A percentile compares a stretch with the other conserved stretches of the same genome.
Evolutionary conservation across 2,888 invertebrate genomes (phyloP).

Genomic region (Diaphora mendica): DNA sequence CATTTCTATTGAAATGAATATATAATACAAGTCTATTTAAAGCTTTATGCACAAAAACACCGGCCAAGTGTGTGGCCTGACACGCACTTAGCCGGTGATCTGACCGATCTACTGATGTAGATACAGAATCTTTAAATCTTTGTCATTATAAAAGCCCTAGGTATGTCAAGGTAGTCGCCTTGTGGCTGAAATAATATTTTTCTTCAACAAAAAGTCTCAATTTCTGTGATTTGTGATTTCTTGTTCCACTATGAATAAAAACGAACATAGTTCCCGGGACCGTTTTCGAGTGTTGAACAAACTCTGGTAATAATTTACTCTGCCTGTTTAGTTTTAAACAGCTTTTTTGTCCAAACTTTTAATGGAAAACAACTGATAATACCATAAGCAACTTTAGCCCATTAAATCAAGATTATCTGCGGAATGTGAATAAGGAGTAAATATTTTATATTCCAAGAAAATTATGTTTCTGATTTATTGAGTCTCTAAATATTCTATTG

Average conservation of each 20-base stretch:
- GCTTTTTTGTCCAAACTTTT: constrained; percentile 36
- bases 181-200: background rate
- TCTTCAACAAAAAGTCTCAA: background rate
- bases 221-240: constrained; percentile 1
- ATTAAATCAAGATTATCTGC: background rate
- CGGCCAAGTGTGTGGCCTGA: too few relatives aligned
- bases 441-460: background rate
- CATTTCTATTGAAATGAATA: too few relatives aligned
- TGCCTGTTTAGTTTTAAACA: constrained; percentile 36
- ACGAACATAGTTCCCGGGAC: constrained; percentile 18
- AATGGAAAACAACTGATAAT: constrained; percentile 33
- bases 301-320: constrained; percentile 41
- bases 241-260: constrained; percentile 26
- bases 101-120: too few relatives aligned
- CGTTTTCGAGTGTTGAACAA: constrained; percentile 36
- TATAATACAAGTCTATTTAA: too few relatives aligned
- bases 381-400: background rate
- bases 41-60: too few relatives aligned
- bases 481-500: background rate
- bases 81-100: too few relatives aligned
- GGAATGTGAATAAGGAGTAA: background rate
- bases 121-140: too few relatives aligned
- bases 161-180: too few relatives aligned
- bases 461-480: background rate
- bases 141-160: too few relatives aligned